Base-by-base conservation (phyloP, 2,888 invertebrate genomes). In the Harpagoxenus sublaevis region DNA sequence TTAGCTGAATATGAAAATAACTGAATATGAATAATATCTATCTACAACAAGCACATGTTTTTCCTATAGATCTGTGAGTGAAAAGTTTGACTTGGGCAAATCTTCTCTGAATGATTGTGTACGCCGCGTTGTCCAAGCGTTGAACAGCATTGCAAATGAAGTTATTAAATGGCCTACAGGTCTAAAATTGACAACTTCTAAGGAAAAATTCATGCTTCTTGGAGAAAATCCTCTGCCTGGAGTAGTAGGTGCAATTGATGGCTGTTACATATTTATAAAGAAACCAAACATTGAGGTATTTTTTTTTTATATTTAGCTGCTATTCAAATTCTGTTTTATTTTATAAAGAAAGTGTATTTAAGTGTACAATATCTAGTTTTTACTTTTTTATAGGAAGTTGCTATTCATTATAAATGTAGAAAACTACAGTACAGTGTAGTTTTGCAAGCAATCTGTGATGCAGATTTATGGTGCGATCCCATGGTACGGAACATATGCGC, bases 31-130 rank as follows among this genome's bases (percentile, higher is more conserved):
- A 35, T 5, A 35, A 35, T 35, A 5, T 5, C 35, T 35, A 35
- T 35, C 23, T 23, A 23, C 23, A 23, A 23, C 23, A 23, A 23
- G 23, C 23, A 23, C 23, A 23, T 23, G 23, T 23, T 23, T 23
- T 60, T 31, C 0, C 1, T 60, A 0, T 4, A 73, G 57, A 73
- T 73, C 73, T 73, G 57, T 73, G 39, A 18, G 73, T 18, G 55
- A 55, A 23, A 73, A 73, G 5, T 73, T 57, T 23, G 23, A 57
- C 2, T 57, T 73, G 2, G 8, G 23, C 23, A 73, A 73, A 15
- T 73, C 73, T 57, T 73, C 73, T n/a, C n/a, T 71, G 1, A 53
- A 39, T 53, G 39, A 71, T 8, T 55, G 55, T 71, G 35, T 71
- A 6, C n/a, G 55, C 0, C 35, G 53, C 23, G 71, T 71, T 53